phyloP scores from a whole-genome alignment of 2,888 invertebrate genomes.

The Athetis lepigone region DNA sequence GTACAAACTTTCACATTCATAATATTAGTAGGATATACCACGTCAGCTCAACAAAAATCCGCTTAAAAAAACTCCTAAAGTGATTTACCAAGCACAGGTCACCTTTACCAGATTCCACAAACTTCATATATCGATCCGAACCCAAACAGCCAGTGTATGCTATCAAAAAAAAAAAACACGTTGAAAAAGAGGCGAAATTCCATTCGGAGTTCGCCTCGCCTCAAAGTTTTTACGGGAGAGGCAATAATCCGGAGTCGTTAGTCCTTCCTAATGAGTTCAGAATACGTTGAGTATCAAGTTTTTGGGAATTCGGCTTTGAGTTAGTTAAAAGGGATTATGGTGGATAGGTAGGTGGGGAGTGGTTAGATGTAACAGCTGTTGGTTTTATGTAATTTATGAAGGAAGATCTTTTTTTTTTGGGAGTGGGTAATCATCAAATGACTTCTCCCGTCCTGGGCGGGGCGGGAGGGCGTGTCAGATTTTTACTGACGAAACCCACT shows the following conservation, averaged over 20 bases:
- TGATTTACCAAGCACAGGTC: constrained; percentile 9
- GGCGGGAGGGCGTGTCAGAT: too few species aligned
- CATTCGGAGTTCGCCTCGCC: constrained; percentile 24
- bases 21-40: too few species aligned
- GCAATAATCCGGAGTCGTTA: constrained; percentile 58
- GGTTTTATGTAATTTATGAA: too few species aligned
- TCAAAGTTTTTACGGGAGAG: constrained; percentile 43
- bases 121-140: constrained; percentile 38
- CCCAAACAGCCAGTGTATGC: constrained; percentile 29
- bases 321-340: constrained; percentile 34
- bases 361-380: neutral
- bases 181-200: constrained; percentile 30
- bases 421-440: too few species aligned
- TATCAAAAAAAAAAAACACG: constrained; percentile 52
- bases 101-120: constrained; percentile 31
- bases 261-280: constrained; percentile 52
- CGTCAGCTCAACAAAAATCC: neutral
- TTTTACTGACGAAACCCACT: too few species aligned
- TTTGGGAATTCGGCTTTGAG: constrained; percentile 37
- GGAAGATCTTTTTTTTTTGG: too few species aligned
- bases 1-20: too few species aligned
- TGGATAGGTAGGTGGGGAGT: neutral
- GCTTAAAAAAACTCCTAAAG: constrained; percentile 9
- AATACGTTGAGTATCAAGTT: constrained; percentile 52
- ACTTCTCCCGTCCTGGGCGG: too few species aligned